phyloP scores from a whole-genome alignment of 2,888 invertebrate species.

The Drosophila infuscata region DNA sequence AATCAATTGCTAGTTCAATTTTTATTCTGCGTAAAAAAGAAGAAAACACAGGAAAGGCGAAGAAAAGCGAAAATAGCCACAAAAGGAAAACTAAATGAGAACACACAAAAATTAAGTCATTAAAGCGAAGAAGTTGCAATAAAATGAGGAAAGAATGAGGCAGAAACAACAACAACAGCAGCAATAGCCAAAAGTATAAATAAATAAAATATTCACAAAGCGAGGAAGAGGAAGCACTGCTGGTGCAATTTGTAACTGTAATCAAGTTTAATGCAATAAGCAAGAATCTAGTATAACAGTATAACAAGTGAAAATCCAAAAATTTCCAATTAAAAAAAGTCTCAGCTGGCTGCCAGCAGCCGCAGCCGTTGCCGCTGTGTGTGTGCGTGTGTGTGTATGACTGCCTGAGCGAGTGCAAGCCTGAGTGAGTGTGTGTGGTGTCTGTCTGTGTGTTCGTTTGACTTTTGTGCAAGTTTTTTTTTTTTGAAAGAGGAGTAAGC shows the following conservation, averaged over 20 bases:
- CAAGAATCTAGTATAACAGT: conserved; percentile 21
- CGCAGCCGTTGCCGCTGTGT: conserved; percentile 54
- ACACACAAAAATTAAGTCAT: conserved; percentile 75
- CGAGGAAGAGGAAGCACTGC: conserved; percentile 19
- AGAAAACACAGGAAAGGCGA: conserved; percentile 41
- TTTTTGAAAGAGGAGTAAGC: conserved; percentile 56
- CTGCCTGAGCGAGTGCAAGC: conserved; percentile 47
- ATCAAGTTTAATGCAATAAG: conserved; percentile 57
- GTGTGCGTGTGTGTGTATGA: conserved; percentile 33
- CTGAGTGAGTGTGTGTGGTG: conserved; percentile 40
- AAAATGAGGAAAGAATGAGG: conserved; percentile 61
- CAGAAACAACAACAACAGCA: conserved; percentile 40
- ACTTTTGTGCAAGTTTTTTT: conserved; percentile 60
- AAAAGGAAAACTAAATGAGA: conserved; percentile 66
- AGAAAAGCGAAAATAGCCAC: conserved; percentile 68
- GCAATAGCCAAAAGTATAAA: conserved; percentile 35
- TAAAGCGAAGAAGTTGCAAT: conserved; percentile 61
- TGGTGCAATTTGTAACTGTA: conserved; percentile 41
- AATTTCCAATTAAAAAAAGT: conserved; percentile 73
- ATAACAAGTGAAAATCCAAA: conserved; percentile 75
- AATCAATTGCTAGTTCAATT: conserved; percentile 67
- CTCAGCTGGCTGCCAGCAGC: conserved; percentile 68
- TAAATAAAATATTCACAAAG: conserved; percentile 30
- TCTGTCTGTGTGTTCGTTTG: conserved; percentile 39
- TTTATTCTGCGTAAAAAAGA: conserved; percentile 61